phyloP scores from a whole-genome alignment of 2,888 invertebrate genomes.

The Chouioia cunea region DNA sequence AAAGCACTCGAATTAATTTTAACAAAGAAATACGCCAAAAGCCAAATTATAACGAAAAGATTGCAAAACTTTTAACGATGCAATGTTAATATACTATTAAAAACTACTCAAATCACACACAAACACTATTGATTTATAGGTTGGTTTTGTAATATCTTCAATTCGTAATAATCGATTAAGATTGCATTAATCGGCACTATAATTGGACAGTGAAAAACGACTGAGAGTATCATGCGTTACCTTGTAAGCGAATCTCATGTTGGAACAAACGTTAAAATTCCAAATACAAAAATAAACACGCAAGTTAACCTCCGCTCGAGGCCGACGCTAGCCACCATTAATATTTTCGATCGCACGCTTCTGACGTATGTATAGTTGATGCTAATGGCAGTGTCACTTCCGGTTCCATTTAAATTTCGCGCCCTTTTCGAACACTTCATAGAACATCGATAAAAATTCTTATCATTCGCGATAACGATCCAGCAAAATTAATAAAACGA shows the following conservation, averaged over 20 bases:
- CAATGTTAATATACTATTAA: background rate
- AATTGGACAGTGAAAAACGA: background rate
- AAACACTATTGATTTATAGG: conserved; percentile 25
- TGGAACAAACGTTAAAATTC: conserved; percentile 45
- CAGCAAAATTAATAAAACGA: too few species aligned
- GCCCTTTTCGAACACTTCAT: background rate
- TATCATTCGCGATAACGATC: too few species aligned
- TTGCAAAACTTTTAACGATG: background rate
- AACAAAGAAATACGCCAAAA: too few species aligned
- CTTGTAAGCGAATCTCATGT: conserved; percentile 73
- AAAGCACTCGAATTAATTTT: too few species aligned
- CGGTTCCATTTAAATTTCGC: conserved; percentile 47
- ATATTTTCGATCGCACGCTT: conserved; percentile 49
- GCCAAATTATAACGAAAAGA: background rate
- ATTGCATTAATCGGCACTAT: background rate
- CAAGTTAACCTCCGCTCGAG: conserved; percentile 31
- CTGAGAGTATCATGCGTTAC: conserved; percentile 58
- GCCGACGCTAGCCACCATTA: background rate
- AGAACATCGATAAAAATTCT: too few species aligned
- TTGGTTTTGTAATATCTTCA: conserved; percentile 15
- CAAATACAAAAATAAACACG: conserved; percentile 42
- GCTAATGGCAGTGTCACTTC: conserved; percentile 46
- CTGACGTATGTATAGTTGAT: conserved; percentile 47
- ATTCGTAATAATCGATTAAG: conserved; percentile 1
- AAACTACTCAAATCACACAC: background rate